These are phyloP conservation scores for Spisula solida DNA, from an alignment of 2,888 invertebrate species.

Conservation along the genomic window DNA sequence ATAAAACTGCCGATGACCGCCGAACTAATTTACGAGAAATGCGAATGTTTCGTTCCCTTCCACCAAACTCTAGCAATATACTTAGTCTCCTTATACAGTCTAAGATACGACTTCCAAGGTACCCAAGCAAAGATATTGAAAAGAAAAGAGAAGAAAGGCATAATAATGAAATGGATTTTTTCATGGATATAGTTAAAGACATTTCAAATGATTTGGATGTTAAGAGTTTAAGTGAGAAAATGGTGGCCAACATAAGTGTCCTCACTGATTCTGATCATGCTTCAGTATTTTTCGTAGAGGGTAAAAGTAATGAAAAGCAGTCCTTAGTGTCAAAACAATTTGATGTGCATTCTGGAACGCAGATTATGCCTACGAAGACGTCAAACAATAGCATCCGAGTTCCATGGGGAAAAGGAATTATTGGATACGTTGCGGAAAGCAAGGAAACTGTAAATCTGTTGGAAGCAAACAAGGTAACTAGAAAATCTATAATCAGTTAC, in stretches of 20 bases:
- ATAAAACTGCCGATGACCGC: conserved; percentile 83
- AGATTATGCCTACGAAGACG: conserved; percentile 87
- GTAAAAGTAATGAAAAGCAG: conserved; percentile 86
- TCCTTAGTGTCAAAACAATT: conserved; percentile 89
- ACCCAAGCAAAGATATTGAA: conserved; percentile 88
- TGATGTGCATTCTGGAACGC: conserved; percentile 88
- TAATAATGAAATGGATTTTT: conserved; percentile 88
- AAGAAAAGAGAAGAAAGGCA: conserved; percentile 87
- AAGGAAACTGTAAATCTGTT: conserved; percentile 88
- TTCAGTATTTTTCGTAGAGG: conserved; percentile 89
- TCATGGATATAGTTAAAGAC: conserved; percentile 89
- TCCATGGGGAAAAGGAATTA: conserved; percentile 89
- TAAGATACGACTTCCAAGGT: conserved; percentile 88
- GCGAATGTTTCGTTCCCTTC: conserved; percentile 89
- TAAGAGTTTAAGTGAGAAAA: conserved; percentile 88
- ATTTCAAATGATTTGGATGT: conserved; percentile 89
- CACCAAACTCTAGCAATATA: conserved; percentile 89
- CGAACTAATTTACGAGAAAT: conserved; percentile 89
- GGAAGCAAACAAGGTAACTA: conserved; percentile 88
- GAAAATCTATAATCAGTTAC: conserved; percentile 58
- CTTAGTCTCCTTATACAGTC: conserved; percentile 89
- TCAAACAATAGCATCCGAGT: conserved; percentile 88
- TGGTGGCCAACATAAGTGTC: conserved; percentile 88
- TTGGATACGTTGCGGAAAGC: conserved; percentile 89
- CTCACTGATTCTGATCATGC: conserved; percentile 88